Conservation (phyloP, 2,113 vertebrate genomes). For the Phalacrocorax aristotelis region DNA sequence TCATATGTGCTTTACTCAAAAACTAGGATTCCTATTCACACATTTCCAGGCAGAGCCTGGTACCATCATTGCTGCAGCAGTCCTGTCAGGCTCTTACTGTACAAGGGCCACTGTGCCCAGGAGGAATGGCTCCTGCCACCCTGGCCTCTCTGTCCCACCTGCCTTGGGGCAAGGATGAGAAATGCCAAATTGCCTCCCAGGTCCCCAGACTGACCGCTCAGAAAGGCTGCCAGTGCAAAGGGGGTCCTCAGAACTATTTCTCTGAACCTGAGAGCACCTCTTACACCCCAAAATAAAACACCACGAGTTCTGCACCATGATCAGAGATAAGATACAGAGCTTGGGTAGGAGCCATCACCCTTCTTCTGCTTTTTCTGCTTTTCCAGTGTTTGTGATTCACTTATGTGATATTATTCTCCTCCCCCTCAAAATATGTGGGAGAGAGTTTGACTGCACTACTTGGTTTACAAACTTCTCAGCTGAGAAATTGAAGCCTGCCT, state of each 20-base stretch:
- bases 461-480: background rate
- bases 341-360: background rate
- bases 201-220: background rate
- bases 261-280: background rate
- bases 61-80: background rate
- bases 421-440: background rate
- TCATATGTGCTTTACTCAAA: background rate
- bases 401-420: background rate
- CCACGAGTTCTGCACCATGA: background rate
- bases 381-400: background rate
- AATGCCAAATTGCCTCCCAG: background rate
- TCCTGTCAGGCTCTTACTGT: accelerated
- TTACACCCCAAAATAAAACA: background rate
- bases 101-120: accelerated
- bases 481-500: background rate
- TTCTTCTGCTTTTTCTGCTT: background rate
- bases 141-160: background rate
- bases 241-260: background rate
- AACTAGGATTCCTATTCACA: background rate
- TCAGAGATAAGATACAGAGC: background rate
- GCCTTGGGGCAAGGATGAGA: background rate
- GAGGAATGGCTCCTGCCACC: background rate
- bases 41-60: background rate
- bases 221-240: background rate
- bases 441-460: background rate